A percentile compares a stretch with the other conserved stretches of the same genome.
Conservation (phyloP, 2,888 invertebrate genomes). For the Laspeyria flexula region DNA sequence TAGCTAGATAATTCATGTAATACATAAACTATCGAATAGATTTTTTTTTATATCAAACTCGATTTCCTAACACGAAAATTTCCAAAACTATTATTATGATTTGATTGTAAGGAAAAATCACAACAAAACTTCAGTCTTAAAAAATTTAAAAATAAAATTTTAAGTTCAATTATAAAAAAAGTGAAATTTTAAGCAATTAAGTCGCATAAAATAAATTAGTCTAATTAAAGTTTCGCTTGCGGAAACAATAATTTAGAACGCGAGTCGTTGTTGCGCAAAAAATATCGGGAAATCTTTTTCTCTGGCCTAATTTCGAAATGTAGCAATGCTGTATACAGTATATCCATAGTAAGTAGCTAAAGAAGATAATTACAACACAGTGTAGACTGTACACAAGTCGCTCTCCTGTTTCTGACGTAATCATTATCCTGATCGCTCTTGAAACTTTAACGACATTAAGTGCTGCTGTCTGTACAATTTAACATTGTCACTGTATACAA, state of each 20-base stretch:
- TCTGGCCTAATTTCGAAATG: conserved; percentile 5
- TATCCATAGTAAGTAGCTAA: too few species aligned
- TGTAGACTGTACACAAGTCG: too few species aligned
- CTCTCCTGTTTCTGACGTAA: conserved; percentile 17
- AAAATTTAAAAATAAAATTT: neutral
- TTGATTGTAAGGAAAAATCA: too few species aligned
- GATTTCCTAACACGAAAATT: too few species aligned
- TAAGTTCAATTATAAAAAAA: neutral
- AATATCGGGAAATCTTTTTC: conserved; percentile 2
- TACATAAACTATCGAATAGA: neutral
- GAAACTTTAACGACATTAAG: conserved; percentile 16
- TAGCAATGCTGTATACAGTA: neutral
- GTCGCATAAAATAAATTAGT: conserved; percentile 16
- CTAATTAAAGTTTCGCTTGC: conserved; percentile 23
- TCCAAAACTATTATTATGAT: too few species aligned
- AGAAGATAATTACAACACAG: too few species aligned
- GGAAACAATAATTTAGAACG: conserved; percentile 15
- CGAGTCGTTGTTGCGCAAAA: conserved; percentile 5
- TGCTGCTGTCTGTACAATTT: neutral
- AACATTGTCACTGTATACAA: neutral
- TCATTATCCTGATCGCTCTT: conserved; percentile 17
- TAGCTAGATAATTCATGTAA: neutral
- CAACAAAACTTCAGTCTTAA: too few species aligned
- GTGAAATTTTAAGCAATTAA: conserved; percentile 18
- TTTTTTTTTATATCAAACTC: too few species aligned